Percentiles rank a stretch among this genome's conserved stretches.
These are phyloP conservation scores for Peromyscus attwateri DNA, from an alignment of 2,797 vertebrate genomes.

Conservation along the genomic window DNA sequence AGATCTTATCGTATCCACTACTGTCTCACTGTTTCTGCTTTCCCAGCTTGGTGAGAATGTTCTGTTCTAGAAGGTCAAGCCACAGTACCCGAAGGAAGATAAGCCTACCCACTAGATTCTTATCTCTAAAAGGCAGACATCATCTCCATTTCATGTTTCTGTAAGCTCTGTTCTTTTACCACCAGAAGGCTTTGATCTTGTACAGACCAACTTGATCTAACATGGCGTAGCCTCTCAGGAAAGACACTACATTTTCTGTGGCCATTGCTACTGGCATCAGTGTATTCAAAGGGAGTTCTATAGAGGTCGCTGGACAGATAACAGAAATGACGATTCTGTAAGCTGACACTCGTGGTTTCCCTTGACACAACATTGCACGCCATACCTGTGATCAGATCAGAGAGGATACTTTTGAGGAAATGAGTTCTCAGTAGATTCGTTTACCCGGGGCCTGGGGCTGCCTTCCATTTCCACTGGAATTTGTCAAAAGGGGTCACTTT, in stretches of 20 bases:
- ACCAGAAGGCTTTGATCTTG: conserved; percentile 26
- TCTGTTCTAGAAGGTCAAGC: background rate
- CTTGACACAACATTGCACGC: conserved; percentile 9
- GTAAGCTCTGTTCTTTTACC: background rate
- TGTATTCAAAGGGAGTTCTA: background rate
- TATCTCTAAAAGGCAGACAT: background rate
- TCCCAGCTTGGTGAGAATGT: background rate
- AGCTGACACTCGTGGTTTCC: background rate
- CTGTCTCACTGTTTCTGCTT: background rate
- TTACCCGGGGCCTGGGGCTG: background rate
- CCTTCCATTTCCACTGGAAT: conserved; percentile 47
- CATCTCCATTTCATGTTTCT: conserved; percentile 25
- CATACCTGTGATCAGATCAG: background rate
- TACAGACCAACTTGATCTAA: background rate
- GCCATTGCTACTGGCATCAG: background rate
- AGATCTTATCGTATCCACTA: background rate
- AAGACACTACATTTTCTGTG: background rate
- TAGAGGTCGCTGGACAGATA: background rate
- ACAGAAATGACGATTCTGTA: background rate
- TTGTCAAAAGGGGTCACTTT: background rate
- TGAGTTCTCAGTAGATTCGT: conserved; percentile 46
- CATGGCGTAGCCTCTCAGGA: background rate
- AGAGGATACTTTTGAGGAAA: background rate
- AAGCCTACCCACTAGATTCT: background rate
- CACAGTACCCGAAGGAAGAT: background rate